Evolutionary conservation across 2,888 invertebrate species (phyloP).

Genomic region (Slavum lentiscoides): DNA sequence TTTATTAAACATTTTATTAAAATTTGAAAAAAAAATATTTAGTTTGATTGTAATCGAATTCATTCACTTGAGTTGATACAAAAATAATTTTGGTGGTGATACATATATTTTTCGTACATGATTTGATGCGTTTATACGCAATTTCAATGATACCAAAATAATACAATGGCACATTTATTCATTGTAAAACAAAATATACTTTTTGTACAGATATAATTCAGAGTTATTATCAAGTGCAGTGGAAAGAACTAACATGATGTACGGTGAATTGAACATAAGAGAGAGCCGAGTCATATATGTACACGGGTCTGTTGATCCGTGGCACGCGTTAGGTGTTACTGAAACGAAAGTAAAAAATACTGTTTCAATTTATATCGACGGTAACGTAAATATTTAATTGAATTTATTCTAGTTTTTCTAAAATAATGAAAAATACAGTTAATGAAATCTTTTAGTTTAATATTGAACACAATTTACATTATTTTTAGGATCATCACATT

Average conservation of each 20-base stretch:
- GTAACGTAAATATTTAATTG: conserved; percentile 60
- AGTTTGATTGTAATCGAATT: too few relatives aligned
- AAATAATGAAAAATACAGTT: background rate
- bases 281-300: conserved; percentile 78
- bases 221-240: conserved; percentile 68
- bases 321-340: conserved; percentile 79
- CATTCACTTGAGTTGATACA: too few relatives aligned
- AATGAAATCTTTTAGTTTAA: background rate
- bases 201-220: conserved; percentile 64
- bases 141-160: too few relatives aligned
- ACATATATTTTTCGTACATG: too few relatives aligned
- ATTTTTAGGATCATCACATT: conserved; percentile 83
- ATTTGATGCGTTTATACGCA: too few relatives aligned
- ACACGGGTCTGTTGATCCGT: conserved; percentile 87
- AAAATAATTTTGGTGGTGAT: too few relatives aligned
- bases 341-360: conserved; percentile 64
- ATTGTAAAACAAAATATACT: background rate
- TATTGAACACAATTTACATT: background rate
- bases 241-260: conserved; percentile 73
- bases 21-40: too few relatives aligned
- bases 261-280: conserved; percentile 74
- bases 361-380: conserved; percentile 76
- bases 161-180: background rate
- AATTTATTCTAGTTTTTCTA: background rate
- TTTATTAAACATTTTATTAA: too few relatives aligned